These are phyloP conservation scores for Lepidothrix coronata DNA, from an alignment of 2,113 vertebrate species.

Conservation along the genomic window DNA sequence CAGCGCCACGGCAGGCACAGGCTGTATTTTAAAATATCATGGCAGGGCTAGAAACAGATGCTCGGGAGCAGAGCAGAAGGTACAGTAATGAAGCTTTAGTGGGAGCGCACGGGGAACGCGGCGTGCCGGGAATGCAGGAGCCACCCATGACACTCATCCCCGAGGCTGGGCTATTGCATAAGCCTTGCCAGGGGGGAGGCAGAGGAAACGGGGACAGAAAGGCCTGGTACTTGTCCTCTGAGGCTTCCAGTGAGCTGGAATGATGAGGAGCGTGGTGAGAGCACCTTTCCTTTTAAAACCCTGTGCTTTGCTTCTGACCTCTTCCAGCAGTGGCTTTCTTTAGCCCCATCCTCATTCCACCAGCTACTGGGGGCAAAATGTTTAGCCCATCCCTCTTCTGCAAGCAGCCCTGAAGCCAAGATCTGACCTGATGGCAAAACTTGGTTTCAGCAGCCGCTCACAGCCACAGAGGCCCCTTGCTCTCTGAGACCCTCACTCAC, in stretches of 20 bases:
- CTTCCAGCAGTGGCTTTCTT: not conserved
- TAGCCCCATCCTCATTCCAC: not conserved
- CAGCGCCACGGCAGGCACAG: slow-evolving; percentile 4
- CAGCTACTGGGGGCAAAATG: accelerated
- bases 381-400: not conserved
- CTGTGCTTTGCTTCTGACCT: not conserved
- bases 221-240: not conserved
- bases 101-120: not conserved
- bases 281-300: not conserved
- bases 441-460: accelerated
- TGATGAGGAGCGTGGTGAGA: not conserved
- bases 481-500: not conserved
- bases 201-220: accelerated
- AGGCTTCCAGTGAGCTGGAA: accelerated
- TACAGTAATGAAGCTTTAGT: not conserved
- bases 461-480: accelerated
- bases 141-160: not conserved
- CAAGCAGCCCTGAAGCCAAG: not conserved
- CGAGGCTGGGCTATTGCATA: not conserved
- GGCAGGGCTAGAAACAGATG: slow-evolving; percentile 38
- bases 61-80: slow-evolving; percentile 46
- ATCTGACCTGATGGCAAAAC: not conserved
- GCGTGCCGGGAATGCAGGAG: not conserved
- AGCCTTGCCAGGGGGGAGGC: not conserved
- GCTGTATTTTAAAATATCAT: not conserved